These are phyloP conservation scores for Muntiacus reevesi DNA, from an alignment of 2,113 vertebrate species.

Conservation along the genomic window DNA sequence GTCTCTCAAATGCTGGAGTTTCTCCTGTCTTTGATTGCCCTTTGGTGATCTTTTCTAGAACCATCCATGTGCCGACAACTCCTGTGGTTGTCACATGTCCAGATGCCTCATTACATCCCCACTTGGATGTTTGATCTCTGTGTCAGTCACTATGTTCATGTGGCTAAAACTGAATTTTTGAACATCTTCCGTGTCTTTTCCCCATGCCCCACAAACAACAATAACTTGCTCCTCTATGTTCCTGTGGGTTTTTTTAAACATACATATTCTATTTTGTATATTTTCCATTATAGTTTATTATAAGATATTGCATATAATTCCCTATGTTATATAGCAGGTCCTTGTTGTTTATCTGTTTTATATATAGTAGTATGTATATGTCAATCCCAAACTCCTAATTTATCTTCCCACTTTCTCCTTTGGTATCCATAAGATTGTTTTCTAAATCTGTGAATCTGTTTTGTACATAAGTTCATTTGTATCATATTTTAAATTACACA, in stretches of 20 bases:
- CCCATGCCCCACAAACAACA: neutral
- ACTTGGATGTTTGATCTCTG: neutral
- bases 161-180: neutral
- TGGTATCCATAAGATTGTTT: neutral
- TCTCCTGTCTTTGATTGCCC: neutral
- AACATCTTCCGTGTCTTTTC: neutral
- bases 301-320: neutral
- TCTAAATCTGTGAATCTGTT: neutral
- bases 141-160: neutral
- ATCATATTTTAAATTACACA: neutral
- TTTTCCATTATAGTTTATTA: neutral
- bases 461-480: neutral
- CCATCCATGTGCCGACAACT: fast-evolving
- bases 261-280: neutral
- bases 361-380: neutral
- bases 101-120: neutral
- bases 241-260: neutral
- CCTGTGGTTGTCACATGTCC: neutral
- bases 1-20: neutral
- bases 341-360: neutral
- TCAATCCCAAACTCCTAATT: neutral
- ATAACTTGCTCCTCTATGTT: neutral
- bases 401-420: neutral
- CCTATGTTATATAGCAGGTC: neutral
- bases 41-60: neutral